These are phyloP conservation scores for Nowickia ferox DNA, from an alignment of 2,888 invertebrate genomes.

Conservation along the genomic window DNA sequence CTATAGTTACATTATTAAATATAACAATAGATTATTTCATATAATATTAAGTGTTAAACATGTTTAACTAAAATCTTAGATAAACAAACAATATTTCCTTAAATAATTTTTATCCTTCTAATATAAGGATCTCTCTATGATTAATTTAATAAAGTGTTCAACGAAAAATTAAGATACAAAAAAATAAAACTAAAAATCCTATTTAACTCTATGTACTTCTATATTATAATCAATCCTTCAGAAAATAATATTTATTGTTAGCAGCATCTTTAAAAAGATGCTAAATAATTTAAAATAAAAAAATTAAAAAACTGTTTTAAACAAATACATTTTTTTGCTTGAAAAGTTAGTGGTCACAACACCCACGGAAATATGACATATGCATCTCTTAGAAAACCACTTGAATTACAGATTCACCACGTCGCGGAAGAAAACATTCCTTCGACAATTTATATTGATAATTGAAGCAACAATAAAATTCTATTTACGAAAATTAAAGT, in stretches of 20 bases:
- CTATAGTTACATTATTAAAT: slow-evolving; percentile 39
- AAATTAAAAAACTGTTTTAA: slow-evolving; percentile 34
- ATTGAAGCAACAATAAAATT: too few species aligned
- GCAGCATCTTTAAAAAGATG: slow-evolving; percentile 38
- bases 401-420: too few species aligned
- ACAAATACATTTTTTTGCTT: background rate
- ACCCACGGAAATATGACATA: too few species aligned
- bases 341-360: background rate
- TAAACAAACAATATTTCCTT: slow-evolving; percentile 13
- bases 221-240: slow-evolving; percentile 42
- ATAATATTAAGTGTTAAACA: slow-evolving; percentile 60
- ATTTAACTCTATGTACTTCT: slow-evolving; percentile 53
- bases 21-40: slow-evolving; percentile 37
- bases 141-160: slow-evolving; percentile 29
- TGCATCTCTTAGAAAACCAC: too few species aligned
- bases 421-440: too few species aligned
- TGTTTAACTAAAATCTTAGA: slow-evolving; percentile 45
- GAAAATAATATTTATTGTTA: slow-evolving; percentile 42
- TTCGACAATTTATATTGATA: too few species aligned
- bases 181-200: slow-evolving; percentile 58
- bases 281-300: slow-evolving; percentile 32
- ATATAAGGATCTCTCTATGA: slow-evolving; percentile 1
- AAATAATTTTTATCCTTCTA: slow-evolving; percentile 31
- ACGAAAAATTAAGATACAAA: slow-evolving; percentile 46
- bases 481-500: too few species aligned